phyloP scores from a whole-genome alignment of 2,797 vertebrate genomes.

The Myotis planiceps region DNA sequence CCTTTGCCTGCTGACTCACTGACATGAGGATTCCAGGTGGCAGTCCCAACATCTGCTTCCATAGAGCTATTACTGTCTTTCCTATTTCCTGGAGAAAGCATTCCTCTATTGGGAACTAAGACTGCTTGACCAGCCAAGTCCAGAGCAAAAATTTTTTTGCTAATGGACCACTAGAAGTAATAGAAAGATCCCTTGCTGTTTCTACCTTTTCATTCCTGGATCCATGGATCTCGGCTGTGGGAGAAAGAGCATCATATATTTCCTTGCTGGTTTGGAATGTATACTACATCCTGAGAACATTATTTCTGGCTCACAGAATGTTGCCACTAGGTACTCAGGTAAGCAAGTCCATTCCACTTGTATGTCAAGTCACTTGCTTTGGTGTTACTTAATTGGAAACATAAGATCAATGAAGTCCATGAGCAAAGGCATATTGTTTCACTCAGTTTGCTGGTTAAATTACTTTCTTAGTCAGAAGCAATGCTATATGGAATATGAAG shows the following conservation, averaged over 20 bases:
- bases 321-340: too few relatives aligned
- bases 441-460: neutral
- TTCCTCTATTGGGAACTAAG: neutral
- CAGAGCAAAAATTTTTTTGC: accelerated
- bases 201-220: neutral
- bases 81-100: neutral
- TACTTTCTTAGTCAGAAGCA: neutral
- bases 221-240: neutral
- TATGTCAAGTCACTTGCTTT: neutral
- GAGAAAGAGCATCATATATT: neutral
- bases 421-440: neutral
- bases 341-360: neutral
- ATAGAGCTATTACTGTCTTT: neutral
- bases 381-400: neutral
- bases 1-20: neutral
- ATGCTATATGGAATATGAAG: neutral
- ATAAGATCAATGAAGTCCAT: neutral
- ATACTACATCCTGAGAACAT: neutral
- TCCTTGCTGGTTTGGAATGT: neutral
- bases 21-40: neutral
- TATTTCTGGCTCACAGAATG: neutral
- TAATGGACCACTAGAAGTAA: neutral
- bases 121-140: neutral
- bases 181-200: neutral
- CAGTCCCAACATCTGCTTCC: neutral